A percentile compares a stretch with the other conserved stretches of the same genome.
phyloP scores from a whole-genome alignment of 1,140 invertebrate species.

The Plectrocnemia conspersa region DNA sequence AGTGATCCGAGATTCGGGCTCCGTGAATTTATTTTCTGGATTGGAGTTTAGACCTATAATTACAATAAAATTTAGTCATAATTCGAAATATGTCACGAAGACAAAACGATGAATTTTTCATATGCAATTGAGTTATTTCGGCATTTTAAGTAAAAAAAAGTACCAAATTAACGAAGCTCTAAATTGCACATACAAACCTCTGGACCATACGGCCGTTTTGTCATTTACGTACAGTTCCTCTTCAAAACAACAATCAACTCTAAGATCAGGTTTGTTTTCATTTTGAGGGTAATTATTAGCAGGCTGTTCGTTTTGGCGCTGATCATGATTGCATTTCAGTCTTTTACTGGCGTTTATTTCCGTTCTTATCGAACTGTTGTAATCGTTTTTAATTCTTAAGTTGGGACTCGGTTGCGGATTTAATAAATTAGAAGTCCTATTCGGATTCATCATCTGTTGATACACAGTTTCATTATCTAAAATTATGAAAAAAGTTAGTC shows the following conservation, averaged over 20 bases:
- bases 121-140: no score
- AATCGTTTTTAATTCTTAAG: constrained; percentile 45
- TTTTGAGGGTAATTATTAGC: constrained; percentile 34
- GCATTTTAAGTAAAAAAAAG: no score
- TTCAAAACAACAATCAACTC: constrained; percentile 56
- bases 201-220: constrained; percentile 76
- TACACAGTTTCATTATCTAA: no score
- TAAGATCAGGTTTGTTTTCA: constrained; percentile 40
- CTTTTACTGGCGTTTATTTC: constrained; percentile 39
- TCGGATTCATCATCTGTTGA: no score
- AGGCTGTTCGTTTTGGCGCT: no score
- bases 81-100: neutral
- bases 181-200: constrained; percentile 44
- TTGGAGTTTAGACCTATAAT: constrained; percentile 46
- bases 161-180: no score
- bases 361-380: constrained; percentile 47
- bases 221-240: constrained; percentile 87
- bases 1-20: constrained; percentile 50
- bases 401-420: no score
- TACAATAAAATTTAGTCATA: constrained; percentile 4
- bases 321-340: constrained; percentile 5
- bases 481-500: no score
- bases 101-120: neutral
- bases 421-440: no score
- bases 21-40: constrained; percentile 44